A percentile compares a stretch with the other conserved stretches of the same genome.
Conservation (phyloP, 2,797 vertebrate species). For the Amniataba percoides region DNA sequence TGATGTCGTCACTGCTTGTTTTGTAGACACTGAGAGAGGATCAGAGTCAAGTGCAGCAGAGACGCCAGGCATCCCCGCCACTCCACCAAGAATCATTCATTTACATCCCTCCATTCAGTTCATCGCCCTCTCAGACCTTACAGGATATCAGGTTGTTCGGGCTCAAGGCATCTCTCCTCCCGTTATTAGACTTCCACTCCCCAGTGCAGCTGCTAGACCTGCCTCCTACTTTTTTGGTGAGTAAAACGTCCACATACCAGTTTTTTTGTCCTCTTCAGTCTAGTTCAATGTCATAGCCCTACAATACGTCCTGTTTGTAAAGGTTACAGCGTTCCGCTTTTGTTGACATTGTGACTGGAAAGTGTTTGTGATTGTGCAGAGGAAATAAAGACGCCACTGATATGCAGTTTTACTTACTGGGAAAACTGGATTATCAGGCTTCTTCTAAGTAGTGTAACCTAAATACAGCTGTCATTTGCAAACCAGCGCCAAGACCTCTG, state of each 20-base stretch:
- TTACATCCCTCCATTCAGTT: constrained; percentile 62
- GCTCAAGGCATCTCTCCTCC: constrained; percentile 42
- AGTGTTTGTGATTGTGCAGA: background rate
- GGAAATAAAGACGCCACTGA: background rate
- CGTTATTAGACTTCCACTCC: constrained; percentile 53
- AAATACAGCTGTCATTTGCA: background rate
- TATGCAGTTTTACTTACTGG: background rate
- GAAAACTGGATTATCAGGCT: background rate
- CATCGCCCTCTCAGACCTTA: constrained; percentile 59
- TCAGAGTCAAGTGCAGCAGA: constrained; percentile 3
- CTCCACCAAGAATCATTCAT: constrained; percentile 49
- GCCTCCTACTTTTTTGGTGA: constrained; percentile 74
- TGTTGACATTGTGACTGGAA: background rate
- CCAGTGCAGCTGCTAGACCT: constrained; percentile 37
- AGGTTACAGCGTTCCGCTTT: background rate
- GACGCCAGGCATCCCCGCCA: background rate
- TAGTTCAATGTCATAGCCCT: background rate
- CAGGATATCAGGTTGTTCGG: constrained; percentile 61
- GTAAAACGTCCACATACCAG: background rate
- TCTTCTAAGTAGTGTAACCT: background rate
- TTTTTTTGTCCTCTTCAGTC: background rate
- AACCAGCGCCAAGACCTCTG: background rate
- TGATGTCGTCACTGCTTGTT: constrained; percentile 7
- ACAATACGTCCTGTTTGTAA: background rate
- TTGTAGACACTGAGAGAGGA: constrained; percentile 33